A percentile compares a stretch with the other conserved stretches of the same genome.
phyloP scores from a whole-genome alignment of 2,113 vertebrate species.

The Passer domesticus region DNA sequence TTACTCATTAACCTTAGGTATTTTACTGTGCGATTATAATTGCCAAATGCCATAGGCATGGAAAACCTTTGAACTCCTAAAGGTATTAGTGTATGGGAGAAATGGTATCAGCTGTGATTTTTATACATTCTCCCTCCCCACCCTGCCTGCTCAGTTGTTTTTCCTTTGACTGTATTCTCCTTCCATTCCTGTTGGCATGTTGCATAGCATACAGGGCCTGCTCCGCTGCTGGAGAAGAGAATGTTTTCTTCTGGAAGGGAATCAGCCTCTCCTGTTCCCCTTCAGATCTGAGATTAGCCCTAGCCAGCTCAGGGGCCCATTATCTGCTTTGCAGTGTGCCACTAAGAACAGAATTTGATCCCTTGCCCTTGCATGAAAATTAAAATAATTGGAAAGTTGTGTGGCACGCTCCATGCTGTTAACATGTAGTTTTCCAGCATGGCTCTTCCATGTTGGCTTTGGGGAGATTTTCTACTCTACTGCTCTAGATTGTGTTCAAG shows the following conservation, averaged over 20 bases:
- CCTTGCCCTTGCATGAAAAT: background rate
- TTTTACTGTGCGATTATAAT: constrained; percentile 89
- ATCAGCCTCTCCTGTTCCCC: background rate
- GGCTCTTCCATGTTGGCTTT: background rate
- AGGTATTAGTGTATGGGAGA: constrained; percentile 71
- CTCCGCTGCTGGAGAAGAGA: background rate
- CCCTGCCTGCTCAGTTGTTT: constrained; percentile 3
- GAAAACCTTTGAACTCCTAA: constrained; percentile 81
- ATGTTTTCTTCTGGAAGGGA: background rate
- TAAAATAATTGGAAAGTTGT: background rate
- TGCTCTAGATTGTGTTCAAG: background rate
- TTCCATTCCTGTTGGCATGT: background rate
- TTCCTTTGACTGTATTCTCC: background rate
- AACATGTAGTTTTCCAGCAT: background rate
- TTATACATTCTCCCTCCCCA: background rate
- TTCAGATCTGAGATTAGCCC: background rate
- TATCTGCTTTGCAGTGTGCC: background rate
- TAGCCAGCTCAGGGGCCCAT: background rate
- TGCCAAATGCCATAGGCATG: constrained; percentile 88
- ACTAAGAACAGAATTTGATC: background rate
- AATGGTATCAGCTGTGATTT: constrained; percentile 66
- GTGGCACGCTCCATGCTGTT: background rate
- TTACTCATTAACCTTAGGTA: constrained; percentile 93
- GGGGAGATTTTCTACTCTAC: background rate
- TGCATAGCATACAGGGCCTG: background rate